Base-by-base conservation (phyloP, 2,888 invertebrate genomes). In the Temnothorax unifasciatus region DNA sequence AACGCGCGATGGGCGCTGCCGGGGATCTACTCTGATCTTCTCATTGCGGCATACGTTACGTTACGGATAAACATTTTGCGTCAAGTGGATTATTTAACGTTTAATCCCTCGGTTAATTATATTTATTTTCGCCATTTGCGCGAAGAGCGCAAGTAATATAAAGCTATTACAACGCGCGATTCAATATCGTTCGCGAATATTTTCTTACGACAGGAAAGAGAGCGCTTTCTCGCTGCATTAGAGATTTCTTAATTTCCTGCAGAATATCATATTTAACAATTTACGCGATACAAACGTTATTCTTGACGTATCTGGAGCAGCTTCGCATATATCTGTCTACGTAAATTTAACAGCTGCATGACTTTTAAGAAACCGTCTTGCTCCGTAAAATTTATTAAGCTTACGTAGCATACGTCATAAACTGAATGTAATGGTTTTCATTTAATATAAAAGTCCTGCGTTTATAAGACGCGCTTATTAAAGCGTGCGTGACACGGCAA, bases 221-320 rank as follows among this genome's bases (percentile, higher is more conserved):
- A 47, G 15, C 66, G 47, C 47, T 47, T 50, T 68, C 66, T 47
- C 18, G 66, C 18, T 47, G 9, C 47, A 15, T 47, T 47, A 8
- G 25, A 66, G 44, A 47, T 47, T 15, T 68, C 47, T 68, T 47
- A 9, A 68, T 47, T 47, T 54, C 21, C 52, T 68, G 66, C 25
- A 18, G 66, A 47, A 47, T 68, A 47, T 50, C 25, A 47, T 18
- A 47, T 29, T 47, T 68, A 47, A 68, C 34, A 9, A 29, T 68
- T 68, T 44, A 13, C 13, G 21, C 13, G 41, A 64, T 44, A 44
- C 11, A 29, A 68, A 47, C 8, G 29, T 68, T 41, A 64, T 21
- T 68, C 18, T 9, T 68, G 47, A 68, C 66, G 29, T 68, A 68
- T 68, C 66, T 68, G 8, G 66, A 68, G 9, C 66, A 44, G 47